phyloP scores from a whole-genome alignment of 2,797 vertebrate genomes.

The Etheostoma perlongum region DNA sequence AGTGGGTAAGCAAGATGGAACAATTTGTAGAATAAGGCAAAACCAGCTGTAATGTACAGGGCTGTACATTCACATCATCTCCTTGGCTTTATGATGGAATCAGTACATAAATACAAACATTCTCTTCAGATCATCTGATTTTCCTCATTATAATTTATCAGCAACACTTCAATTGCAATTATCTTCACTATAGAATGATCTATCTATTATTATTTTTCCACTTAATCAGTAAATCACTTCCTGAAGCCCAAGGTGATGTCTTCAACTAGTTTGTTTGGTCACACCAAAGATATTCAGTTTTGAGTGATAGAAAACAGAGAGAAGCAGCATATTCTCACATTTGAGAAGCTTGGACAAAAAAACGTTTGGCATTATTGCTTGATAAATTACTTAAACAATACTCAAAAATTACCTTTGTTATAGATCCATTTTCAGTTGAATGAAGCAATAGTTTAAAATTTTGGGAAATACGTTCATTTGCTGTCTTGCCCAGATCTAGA shows the following conservation, averaged over 20 bases:
- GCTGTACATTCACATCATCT: not conserved
- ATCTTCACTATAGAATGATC: not conserved
- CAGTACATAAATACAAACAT: not conserved
- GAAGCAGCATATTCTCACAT: not conserved
- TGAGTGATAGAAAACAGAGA: not conserved
- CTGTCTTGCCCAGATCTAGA: not conserved
- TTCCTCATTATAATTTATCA: not conserved
- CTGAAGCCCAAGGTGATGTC: too few species aligned
- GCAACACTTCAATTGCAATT: not conserved
- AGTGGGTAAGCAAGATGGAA: slow-evolving; percentile 34
- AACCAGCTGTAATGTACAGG: slow-evolving; percentile 10
- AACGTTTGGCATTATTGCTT: not conserved
- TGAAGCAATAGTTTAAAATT: too few species aligned
- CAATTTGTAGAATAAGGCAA: slow-evolving; percentile 42
- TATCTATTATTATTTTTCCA: not conserved
- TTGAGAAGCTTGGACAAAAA: not conserved
- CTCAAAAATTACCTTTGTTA: too few species aligned
- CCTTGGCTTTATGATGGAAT: not conserved
- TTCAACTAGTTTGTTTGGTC: too few species aligned
- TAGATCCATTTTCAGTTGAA: too few species aligned
- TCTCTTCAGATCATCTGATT: not conserved
- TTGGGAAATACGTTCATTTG: too few species aligned
- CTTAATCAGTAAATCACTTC: not conserved
- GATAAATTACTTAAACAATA: not conserved
- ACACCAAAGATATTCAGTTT: not conserved